Percentiles rank a stretch among this genome's conserved stretches.
Conservation (phyloP, 2,113 vertebrate species). For the Ibidorhyncha struthersii region DNA sequence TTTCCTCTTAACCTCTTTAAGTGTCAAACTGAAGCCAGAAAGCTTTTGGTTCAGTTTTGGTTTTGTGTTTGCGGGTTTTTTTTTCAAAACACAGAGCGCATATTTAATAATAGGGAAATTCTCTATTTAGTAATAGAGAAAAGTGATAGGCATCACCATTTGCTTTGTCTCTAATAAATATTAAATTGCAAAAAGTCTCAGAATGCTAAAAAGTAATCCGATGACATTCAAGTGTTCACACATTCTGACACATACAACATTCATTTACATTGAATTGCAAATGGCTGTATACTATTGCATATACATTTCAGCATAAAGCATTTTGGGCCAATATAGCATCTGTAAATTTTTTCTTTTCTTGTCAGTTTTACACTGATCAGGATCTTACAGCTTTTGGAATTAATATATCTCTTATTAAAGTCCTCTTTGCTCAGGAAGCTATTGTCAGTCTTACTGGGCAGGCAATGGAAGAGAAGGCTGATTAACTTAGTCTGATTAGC, state of each 20-base stretch:
- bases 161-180: background rate
- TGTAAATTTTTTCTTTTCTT: background rate
- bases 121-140: background rate
- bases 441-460: background rate
- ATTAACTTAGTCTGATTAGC: background rate
- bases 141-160: background rate
- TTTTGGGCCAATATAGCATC: background rate
- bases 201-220: background rate
- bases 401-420: background rate
- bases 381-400: background rate
- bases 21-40: background rate
- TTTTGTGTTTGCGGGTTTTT: background rate
- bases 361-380: background rate
- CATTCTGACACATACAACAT: background rate
- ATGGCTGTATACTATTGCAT: background rate
- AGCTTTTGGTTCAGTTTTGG: rapidly evolving
- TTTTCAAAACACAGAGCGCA: background rate
- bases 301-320: background rate
- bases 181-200: background rate
- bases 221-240: background rate
- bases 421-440: background rate
- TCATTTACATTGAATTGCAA: background rate
- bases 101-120: background rate
- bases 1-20: background rate
- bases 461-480: background rate